Percentiles rank a stretch among this genome's conserved stretches.
Conservation (phyloP, 2,888 invertebrate genomes). For the Ferrisia virgata region DNA sequence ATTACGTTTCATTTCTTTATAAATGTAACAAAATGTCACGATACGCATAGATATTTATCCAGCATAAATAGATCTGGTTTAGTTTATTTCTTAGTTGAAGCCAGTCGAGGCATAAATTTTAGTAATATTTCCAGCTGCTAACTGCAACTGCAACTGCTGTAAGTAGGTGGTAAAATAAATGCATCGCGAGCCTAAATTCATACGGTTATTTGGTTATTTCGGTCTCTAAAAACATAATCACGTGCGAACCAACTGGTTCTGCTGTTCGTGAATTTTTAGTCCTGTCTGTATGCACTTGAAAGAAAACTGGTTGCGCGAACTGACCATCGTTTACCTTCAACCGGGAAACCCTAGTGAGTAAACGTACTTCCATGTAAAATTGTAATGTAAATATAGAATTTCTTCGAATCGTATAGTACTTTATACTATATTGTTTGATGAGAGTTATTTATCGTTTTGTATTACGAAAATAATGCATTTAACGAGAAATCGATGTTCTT, state of each 20-base stretch:
- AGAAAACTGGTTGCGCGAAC: not conserved
- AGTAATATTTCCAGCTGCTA: not conserved
- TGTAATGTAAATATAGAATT: not conserved
- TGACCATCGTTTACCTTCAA: conserved; percentile 6
- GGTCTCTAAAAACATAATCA: not conserved
- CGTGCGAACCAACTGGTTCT: not conserved
- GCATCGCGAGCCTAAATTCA: not conserved
- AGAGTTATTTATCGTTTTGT: no score
- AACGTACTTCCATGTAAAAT: not conserved
- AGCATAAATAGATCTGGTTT: no score
- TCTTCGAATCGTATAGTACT: not conserved
- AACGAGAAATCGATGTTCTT: not conserved
- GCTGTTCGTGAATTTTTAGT: not conserved
- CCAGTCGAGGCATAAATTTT: no score
- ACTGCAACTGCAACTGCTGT: no score
- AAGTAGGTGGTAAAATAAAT: not conserved
- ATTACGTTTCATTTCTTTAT: no score
- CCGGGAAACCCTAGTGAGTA: not conserved
- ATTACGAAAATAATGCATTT: not conserved
- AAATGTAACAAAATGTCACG: no score
- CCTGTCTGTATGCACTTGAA: not conserved
- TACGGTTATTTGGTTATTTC: not conserved
- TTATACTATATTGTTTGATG: not conserved
- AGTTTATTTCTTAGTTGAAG: no score
- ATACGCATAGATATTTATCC: no score